phyloP scores from a whole-genome alignment of 92 coral and sea anemone species.

The Scolanthus callimorphus region DNA sequence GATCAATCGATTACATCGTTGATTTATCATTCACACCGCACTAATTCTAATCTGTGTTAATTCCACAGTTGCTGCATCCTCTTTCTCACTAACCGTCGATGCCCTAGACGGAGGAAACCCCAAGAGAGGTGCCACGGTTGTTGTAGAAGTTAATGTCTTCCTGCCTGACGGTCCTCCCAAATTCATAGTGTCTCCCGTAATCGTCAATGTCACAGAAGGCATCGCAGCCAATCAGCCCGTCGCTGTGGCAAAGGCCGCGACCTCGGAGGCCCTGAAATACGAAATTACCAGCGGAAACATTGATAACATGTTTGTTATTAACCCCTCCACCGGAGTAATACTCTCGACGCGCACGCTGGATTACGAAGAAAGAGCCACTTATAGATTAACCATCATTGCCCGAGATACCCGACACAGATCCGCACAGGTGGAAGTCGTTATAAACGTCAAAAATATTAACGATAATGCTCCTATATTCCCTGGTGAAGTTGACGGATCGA shows the following conservation, averaged over 20 bases:
- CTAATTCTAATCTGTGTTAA: too few relatives aligned
- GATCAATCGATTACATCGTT: too few relatives aligned
- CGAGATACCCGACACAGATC: slow-evolving; percentile 77
- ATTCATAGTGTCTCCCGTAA: slow-evolving; percentile 67
- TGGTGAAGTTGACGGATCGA: slow-evolving; percentile 51
- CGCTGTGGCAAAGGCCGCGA: slow-evolving; percentile 90
- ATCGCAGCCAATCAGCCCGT: slow-evolving; percentile 66
- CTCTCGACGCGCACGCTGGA: slow-evolving; percentile 68
- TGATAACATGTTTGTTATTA: slow-evolving; percentile 66
- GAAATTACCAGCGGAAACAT: slow-evolving; percentile 59
- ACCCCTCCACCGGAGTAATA: slow-evolving; percentile 66
- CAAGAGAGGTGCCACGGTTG: slow-evolving; percentile 22
- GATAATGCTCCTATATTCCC: slow-evolving; percentile 82
- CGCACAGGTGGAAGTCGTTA: slow-evolving; percentile 69
- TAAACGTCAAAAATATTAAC: slow-evolving; percentile 71
- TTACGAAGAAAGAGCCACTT: slow-evolving; percentile 58
- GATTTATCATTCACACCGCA: too few relatives aligned
- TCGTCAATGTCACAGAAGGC: slow-evolving; percentile 61
- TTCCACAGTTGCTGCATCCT: slow-evolving; percentile 65
- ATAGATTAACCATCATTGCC: slow-evolving; percentile 61
- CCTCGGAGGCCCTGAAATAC: slow-evolving; percentile 85
- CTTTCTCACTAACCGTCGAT: slow-evolving; percentile 56
- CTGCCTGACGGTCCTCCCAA: slow-evolving; percentile 89
- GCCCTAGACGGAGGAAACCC: slow-evolving; percentile 64
- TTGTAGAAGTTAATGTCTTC: slow-evolving; percentile 66